Base-by-base conservation (phyloP, 1,140 invertebrate genomes). In the Polyergus mexicanus region DNA sequence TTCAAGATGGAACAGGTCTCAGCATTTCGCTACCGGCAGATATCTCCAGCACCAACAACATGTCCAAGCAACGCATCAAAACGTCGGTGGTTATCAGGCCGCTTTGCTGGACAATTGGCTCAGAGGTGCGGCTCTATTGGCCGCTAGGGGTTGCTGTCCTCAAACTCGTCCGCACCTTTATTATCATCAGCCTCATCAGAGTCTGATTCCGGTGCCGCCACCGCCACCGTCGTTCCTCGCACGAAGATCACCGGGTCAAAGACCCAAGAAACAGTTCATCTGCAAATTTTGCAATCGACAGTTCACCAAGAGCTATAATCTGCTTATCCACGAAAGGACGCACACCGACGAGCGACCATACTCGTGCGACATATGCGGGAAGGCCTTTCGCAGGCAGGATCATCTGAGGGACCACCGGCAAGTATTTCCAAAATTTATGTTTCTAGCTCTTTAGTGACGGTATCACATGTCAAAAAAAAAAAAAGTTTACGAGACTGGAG, bases 231-330 rank as follows among this genome's bases (percentile, higher is more conserved):
- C 93, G 0, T 94, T 96, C 90, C 83, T 95, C 0, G 76, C 86
- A 0, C 80, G 93, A 1, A 96, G 95, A 22, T 93, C 95, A 1
- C 95, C 96, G 0, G 97, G 96, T 44, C 96, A 96, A 3, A 95
- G 97, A 66, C 97, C 97, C 1, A 98, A 98, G 95, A 99, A 99
- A 92, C 98, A 99, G 93, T 99, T 99, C 93, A 99, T 99, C 91
- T 99, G 99, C 95, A 98, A 98, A 94, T 99, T 97, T 93, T 99
- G 99, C 95, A 97, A 98, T 91, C 96, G 99, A 1, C 98, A 99
- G 86, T 99, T 99, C 93, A 99, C 98, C 62, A 99, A 99, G 94
- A 98, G 98, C 58, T 99, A 99, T 96, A 99, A 99, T 94, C 95
- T 99, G 71, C 96, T 99, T 63, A 99, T 99, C 51, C 98, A 99